Base-by-base conservation (phyloP, 2,113 vertebrate genomes). In the Crotophaga sulcirostris region DNA sequence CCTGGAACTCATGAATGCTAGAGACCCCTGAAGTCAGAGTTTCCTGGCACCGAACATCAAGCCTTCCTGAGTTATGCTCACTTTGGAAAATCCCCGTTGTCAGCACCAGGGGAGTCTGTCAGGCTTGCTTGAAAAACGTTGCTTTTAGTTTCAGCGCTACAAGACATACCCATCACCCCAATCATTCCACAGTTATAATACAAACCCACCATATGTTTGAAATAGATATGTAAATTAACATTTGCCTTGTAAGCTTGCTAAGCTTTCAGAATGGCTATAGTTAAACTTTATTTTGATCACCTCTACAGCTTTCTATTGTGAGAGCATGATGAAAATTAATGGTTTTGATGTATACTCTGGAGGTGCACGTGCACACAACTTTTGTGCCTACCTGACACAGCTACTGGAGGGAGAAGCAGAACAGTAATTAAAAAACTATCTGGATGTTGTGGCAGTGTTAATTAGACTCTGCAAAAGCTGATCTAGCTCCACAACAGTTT, bases 11-110 rank as follows among this genome's bases (percentile, higher is more conserved):
- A 67, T 40, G 85, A 86, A 68, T 49, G 15, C 40, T 75, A 44
- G 38, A 93, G 94, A 96, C 83, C 85, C 85, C 76, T 92, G 73
- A 94, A 95, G 94, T 96, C 94, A 96, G 52, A 94, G 68, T 96
- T 95, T 96, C 85, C 90, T 97, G 90, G 95, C 88, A 74, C 75
- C 24, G 47, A 94, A 62, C 31, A 77, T 66, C n/a, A 89, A 67
- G 77, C 33, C 40, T 87, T 31, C 64, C 55, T 86, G 80, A 55
- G 56, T 70, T 77, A 63, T 34, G 64, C 33, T 93, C 67, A 54
- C 38, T 96, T 59, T 44, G 87, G 85, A 94, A 97, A 96, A 93
- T 70, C 85, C 94, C 90, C 52, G 47, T 83, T 96, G 93, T 93
- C 90, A 93, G 52, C 64, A 90, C 33, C 36, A 75, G 26, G 51